These are phyloP conservation scores for Syrrhaptes paradoxus DNA, from an alignment of 2,113 vertebrate genomes.

Conservation along the genomic window DNA sequence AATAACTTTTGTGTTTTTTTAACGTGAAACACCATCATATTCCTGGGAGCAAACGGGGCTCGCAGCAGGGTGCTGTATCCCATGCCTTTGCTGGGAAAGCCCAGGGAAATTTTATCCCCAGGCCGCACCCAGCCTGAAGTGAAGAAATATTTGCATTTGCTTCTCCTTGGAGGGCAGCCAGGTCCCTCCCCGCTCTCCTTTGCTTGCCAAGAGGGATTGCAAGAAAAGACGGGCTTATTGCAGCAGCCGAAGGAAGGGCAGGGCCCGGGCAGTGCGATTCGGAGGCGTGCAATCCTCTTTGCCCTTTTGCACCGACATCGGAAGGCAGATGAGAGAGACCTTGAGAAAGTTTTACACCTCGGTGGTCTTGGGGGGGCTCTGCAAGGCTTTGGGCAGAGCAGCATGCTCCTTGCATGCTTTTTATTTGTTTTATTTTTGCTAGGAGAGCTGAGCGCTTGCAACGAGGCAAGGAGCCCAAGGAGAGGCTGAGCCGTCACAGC, in stretches of 20 bases:
- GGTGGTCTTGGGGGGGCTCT: background rate
- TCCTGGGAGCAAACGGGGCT: background rate
- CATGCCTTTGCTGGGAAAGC: constrained; percentile 22
- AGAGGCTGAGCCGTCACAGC: accelerated
- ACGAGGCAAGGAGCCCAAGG: background rate
- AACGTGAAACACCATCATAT: background rate
- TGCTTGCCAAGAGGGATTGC: constrained; percentile 43
- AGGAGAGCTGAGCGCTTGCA: background rate
- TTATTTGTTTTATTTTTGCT: background rate
- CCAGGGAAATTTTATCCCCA: background rate
- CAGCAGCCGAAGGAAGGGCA: constrained; percentile 6
- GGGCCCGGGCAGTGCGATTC: accelerated
- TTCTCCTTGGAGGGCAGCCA: constrained; percentile 61
- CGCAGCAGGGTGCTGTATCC: accelerated
- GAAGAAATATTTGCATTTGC: constrained; percentile 60
- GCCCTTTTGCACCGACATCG: background rate
- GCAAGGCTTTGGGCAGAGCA: background rate
- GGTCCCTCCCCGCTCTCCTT: background rate
- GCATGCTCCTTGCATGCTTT: accelerated
- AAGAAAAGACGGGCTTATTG: background rate
- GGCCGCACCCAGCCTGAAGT: constrained; percentile 30
- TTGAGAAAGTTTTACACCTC: accelerated
- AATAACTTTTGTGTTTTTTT: background rate
- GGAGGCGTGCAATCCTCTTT: accelerated
- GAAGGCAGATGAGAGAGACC: background rate